Evolutionary conservation across 2,888 invertebrate species (phyloP).

Genomic region (Amblyjoppa proteus): DNA sequence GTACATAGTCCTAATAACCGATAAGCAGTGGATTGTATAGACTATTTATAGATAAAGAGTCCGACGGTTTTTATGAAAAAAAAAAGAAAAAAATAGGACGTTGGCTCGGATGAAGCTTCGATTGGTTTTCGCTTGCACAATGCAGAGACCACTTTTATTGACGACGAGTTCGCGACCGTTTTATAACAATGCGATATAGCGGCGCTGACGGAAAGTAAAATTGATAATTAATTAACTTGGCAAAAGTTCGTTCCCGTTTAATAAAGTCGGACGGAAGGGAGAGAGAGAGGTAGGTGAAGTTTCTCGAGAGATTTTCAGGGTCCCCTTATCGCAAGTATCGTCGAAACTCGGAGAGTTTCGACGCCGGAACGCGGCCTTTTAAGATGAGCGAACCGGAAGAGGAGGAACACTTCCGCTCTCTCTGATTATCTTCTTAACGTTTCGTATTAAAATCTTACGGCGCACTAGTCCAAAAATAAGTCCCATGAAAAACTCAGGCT

Average conservation of each 20-base stretch:
- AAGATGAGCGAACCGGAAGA: not conserved
- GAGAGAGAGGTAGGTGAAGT: not conserved
- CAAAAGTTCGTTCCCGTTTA: constrained; percentile 47
- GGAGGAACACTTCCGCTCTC: constrained; percentile 17
- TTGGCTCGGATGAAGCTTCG: constrained; percentile 19
- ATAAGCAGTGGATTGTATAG: constrained; percentile 24
- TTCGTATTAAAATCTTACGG: not conserved
- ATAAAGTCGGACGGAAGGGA: constrained; percentile 21
- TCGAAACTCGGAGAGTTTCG: constrained; percentile 33
- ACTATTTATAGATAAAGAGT: constrained; percentile 1
- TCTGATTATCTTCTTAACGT: constrained; percentile 6
- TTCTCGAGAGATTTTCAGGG: constrained; percentile 9
- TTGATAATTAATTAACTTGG: constrained; percentile 57
- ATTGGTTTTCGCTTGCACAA: not conserved
- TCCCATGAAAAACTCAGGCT: too few relatives aligned
- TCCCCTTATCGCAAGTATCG: not conserved
- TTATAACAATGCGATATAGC: constrained; percentile 41
- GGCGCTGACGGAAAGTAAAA: not conserved
- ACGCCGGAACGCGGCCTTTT: not conserved
- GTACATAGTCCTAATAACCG: constrained; percentile 1
- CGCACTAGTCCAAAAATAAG: too few relatives aligned
- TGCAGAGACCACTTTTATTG: constrained; percentile 8
- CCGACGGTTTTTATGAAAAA: constrained; percentile 52
- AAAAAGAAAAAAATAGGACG: constrained; percentile 60
- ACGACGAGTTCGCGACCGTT: constrained; percentile 20